Conservation (phyloP, 2,113 vertebrate genomes). For the Gasterosteus nipponicus region DNA sequence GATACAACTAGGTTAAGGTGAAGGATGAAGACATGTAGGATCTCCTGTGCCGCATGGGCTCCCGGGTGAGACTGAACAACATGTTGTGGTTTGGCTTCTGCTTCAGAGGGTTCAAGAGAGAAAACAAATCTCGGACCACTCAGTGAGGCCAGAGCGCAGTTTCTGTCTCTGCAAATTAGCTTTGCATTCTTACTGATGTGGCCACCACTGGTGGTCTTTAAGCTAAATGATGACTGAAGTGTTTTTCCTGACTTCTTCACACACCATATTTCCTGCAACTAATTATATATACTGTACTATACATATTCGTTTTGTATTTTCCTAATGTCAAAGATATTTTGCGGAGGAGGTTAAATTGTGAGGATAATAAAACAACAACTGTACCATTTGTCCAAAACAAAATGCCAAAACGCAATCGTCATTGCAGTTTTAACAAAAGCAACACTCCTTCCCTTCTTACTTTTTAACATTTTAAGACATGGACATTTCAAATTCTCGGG, state of each 20-base stretch:
- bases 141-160: conserved; percentile 6
- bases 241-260: background rate
- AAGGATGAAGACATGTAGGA: conserved; percentile 47
- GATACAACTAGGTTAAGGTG: conserved; percentile 46
- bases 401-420: background rate
- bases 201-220: background rate
- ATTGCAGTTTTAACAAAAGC: too few species aligned
- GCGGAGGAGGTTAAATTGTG: too few species aligned
- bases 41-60: conserved; percentile 10
- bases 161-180: background rate
- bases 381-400: too few species aligned
- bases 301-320: too few species aligned
- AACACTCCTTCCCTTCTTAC: background rate
- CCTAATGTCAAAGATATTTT: too few species aligned
- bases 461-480: background rate
- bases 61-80: conserved; percentile 42
- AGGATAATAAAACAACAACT: background rate
- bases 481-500: background rate
- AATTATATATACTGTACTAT: background rate
- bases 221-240: background rate
- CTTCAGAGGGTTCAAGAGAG: conserved; percentile 8
- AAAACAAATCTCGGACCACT: conserved; percentile 17
- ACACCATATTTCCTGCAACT: background rate
- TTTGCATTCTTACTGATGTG: background rate
- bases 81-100: conserved; percentile 22